These are phyloP conservation scores for Platalea minor DNA, from an alignment of 2,797 vertebrate genomes.

Conservation along the genomic window DNA sequence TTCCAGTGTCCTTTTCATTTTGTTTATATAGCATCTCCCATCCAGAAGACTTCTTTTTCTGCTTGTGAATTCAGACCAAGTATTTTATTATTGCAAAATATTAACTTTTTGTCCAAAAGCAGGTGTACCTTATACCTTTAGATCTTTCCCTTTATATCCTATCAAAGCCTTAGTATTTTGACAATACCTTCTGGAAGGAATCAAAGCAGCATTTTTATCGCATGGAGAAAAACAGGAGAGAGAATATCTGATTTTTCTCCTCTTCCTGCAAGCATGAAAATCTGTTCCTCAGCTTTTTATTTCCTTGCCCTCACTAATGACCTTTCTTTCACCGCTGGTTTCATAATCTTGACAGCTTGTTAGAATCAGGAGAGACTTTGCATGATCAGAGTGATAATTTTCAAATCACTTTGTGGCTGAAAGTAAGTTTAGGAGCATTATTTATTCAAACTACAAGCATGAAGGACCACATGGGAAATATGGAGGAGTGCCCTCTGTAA, in stretches of 20 bases:
- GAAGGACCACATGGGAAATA: slow-evolving; percentile 45
- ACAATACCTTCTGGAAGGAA: not conserved
- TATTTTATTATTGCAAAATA: not conserved
- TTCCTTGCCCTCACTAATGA: not conserved
- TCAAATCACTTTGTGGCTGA: not conserved
- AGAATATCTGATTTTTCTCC: not conserved
- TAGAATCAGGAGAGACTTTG: slow-evolving; percentile 23
- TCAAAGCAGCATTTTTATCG: not conserved
- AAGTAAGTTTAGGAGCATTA: slow-evolving; percentile 20
- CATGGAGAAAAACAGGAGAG: not conserved
- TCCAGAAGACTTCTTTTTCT: not conserved
- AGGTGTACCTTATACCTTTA: not conserved
- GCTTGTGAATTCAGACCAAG: not conserved
- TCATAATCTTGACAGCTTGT: slow-evolving; percentile 23
- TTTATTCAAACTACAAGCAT: slow-evolving; percentile 58
- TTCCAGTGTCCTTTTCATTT: not conserved
- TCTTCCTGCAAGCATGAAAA: not conserved
- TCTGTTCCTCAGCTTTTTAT: not conserved
- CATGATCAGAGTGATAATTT: slow-evolving; percentile 49
- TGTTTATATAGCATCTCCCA: not conserved
- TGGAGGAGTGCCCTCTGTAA: slow-evolving; percentile 34
- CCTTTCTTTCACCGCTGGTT: not conserved
- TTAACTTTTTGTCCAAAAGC: not conserved
- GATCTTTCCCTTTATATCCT: not conserved
- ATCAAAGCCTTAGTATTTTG: not conserved